Evolutionary conservation across 2,888 invertebrate species (phyloP).

Genomic region (Cheilosia variabilis): DNA sequence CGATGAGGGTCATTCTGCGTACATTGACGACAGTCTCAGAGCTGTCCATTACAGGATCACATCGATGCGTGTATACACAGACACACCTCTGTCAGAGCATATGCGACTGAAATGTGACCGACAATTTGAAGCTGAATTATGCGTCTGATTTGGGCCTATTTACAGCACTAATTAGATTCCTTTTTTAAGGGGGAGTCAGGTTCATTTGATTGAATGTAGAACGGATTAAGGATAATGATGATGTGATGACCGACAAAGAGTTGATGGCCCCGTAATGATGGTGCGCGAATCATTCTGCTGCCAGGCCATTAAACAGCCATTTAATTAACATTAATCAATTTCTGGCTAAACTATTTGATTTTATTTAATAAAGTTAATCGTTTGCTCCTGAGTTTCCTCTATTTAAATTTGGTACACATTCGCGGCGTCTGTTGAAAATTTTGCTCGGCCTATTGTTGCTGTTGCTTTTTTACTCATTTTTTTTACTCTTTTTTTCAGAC

Average conservation of each 20-base stretch:
- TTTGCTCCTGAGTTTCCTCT: not conserved
- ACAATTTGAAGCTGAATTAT: conserved; percentile 56
- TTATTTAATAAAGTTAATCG: conserved; percentile 17
- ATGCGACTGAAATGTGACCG: conserved; percentile 12
- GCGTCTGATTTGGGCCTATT: conserved; percentile 60
- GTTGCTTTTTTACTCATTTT: no score
- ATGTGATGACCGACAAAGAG: conserved; percentile 36
- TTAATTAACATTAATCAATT: conserved; percentile 51
- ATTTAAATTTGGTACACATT: not conserved
- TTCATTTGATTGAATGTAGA: conserved; percentile 30
- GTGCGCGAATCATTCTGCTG: not conserved
- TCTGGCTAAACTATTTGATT: conserved; percentile 16
- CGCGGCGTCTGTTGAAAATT: not conserved
- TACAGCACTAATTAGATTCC: conserved; percentile 55
- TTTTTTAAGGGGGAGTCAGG: conserved; percentile 19
- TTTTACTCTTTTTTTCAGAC: conserved; percentile 10
- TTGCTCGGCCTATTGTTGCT: not conserved
- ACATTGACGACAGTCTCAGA: not conserved
- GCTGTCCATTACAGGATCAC: conserved; percentile 10
- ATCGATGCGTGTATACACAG: no score
- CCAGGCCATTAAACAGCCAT: conserved; percentile 29
- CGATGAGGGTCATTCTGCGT: conserved; percentile 13
- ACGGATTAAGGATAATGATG: conserved; percentile 19
- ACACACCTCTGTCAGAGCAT: not conserved
- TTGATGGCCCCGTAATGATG: conserved; percentile 33